A percentile compares a stretch with the other conserved stretches of the same genome.
Evolutionary conservation across 2,797 vertebrate species (phyloP).

Genomic region (Leuciscus waleckii): DNA sequence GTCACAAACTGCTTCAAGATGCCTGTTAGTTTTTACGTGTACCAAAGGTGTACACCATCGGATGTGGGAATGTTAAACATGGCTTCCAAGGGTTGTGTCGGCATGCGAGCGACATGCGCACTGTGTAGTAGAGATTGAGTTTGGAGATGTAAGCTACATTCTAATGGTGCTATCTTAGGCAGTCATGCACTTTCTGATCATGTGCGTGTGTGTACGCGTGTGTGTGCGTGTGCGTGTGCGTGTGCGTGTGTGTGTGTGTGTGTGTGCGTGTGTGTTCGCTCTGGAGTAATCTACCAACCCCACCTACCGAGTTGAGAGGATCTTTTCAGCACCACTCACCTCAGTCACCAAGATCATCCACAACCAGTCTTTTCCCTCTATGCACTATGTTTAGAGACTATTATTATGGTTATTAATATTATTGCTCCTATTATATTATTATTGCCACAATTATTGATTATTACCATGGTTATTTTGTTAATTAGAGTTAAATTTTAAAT

Average conservation of each 20-base stretch:
- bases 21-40: slow-evolving; percentile 43
- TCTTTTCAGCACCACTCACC: slow-evolving; percentile 76
- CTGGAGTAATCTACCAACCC: slow-evolving; percentile 18
- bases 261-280: neutral
- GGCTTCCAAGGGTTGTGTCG: slow-evolving; percentile 71
- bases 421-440: slow-evolving; percentile 70
- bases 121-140: slow-evolving; percentile 56
- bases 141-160: slow-evolving; percentile 75
- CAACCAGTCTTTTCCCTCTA: slow-evolving; percentile 78
- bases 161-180: slow-evolving; percentile 80
- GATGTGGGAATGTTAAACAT: slow-evolving; percentile 70
- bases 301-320: slow-evolving; percentile 56
- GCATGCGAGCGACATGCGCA: slow-evolving; percentile 20
- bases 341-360: slow-evolving; percentile 62
- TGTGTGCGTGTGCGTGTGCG: neutral
- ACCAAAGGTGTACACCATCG: slow-evolving; percentile 64
- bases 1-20: slow-evolving; percentile 52
- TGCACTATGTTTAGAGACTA: slow-evolving; percentile 84
- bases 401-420: slow-evolving; percentile 75
- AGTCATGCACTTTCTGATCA: slow-evolving; percentile 79
- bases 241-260: neutral
- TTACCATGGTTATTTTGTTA: slow-evolving; percentile 86
- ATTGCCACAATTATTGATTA: slow-evolving; percentile 71
- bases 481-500: slow-evolving; percentile 86
- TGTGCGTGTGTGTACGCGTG: slow-evolving; percentile 33